Base-by-base conservation (phyloP, 2,113 vertebrate species). In the Scolopax mira region DNA sequence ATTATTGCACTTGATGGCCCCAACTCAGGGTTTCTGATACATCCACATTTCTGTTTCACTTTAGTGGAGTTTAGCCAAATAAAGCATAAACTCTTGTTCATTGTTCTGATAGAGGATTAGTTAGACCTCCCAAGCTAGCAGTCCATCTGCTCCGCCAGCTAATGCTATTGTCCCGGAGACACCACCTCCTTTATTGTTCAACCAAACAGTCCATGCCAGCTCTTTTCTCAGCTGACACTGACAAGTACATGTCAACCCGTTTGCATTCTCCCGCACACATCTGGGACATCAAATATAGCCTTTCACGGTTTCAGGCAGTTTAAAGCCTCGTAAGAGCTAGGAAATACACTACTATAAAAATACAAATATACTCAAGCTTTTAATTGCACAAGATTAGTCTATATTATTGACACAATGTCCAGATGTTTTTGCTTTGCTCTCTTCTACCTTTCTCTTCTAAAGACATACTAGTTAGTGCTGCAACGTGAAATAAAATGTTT, bases 151-250 rank as follows among this genome's bases (percentile, higher is more conserved):
- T 96, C 80, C 15, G 48, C 75, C 80, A 94, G 88, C 88, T 94
- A 96, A 90, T 71, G 85, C 93, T 93, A 91, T 96, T 93, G 93
- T 96, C 89, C 91, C 55, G 3, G 67, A 74, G 95, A 96, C 89
- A 94, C 96, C 92, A 96, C 96, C 94, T 95, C 95, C 79, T 90
- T 72, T 82, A 95, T 97, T 97, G 96, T 97, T 97, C 83, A 57
- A 79, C 70, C 0, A 1, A 93, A 92, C 83, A 94, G 84, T 93
- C 62, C 83, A 89, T 65, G 93, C 93, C 96, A 95, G 88, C 71
- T 93, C 82, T 95, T 80, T 91, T 90, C 93, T 93, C 88, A 72
- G 81, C 94, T 94, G 95, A 95, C 91, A 95, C 91, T 96, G 94
- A 95, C 94, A 95, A 96, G 93, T 89, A 93, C 95, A 89, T 94